Conservation (phyloP, 2,113 vertebrate genomes). For the Leucoraja erinaceus region DNA sequence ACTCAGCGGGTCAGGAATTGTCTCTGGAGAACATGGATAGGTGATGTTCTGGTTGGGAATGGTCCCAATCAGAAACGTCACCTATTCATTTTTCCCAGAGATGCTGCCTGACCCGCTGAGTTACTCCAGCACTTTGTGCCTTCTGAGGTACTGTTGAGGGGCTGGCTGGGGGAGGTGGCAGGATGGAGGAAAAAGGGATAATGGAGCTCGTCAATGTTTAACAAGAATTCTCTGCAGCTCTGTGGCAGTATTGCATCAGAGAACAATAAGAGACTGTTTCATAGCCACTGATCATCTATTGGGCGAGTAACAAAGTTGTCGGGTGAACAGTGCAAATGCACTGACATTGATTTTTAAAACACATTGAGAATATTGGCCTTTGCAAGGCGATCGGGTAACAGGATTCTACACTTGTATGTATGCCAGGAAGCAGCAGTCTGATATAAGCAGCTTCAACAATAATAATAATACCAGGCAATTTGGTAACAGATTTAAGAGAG, state of each 20-base stretch:
- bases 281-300: not conserved
- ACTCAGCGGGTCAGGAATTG: too few species aligned
- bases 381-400: not conserved
- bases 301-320: not conserved
- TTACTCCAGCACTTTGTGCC: not conserved
- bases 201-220: not conserved
- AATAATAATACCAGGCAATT: not conserved
- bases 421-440: not conserved
- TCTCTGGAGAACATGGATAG: too few species aligned
- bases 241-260: not conserved
- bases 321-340: not conserved
- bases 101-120: too few species aligned
- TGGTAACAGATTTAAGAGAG: not conserved
- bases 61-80: too few species aligned
- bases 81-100: too few species aligned
- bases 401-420: not conserved
- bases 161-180: too few species aligned
- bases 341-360: not conserved
- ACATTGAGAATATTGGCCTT: not conserved
- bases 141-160: not conserved
- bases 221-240: not conserved
- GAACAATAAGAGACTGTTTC: not conserved
- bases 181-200: not conserved
- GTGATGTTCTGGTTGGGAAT: too few species aligned
- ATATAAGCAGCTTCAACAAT: not conserved